Evolutionary conservation across 2,113 vertebrate genomes (phyloP), one percentile per base, ranked within the genome.

Genomic region (Brevimyrus niger): DNA sequence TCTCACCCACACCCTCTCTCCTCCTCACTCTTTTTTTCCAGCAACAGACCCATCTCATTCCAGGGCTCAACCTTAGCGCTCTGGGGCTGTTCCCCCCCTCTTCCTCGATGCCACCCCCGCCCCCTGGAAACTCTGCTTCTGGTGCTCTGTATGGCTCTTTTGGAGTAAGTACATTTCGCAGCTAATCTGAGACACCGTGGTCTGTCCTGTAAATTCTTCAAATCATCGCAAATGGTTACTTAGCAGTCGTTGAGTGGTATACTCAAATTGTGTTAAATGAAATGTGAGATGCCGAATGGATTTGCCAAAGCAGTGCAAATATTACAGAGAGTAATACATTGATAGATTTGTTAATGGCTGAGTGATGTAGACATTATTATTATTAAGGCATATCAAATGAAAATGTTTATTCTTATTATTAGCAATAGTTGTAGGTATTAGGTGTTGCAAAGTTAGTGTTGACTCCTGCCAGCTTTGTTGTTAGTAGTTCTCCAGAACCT

Each of bases 1-100:
- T 50, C 86, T 19, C 23, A 47, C 65, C 2, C n/a, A 69, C 89
- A 80, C 5, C 82, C 27, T 91, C n/a, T 91, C 53, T 76, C 10
- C 44, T n/a, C 13, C 8, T 15, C 47, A 38, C 48, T 0, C 0
- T 5, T 90, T 89, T 88, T 88, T 87, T 10, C 17, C 92, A 99
- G 98, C 92, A 98, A 92, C 97, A 98, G 91, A 97, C 97, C 17
- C 98, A 99, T 91, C 96, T 99, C 94, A 99, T 99, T 90, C 98
- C 98, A 0, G 97, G 98, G 11, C 95, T 99, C 17, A 99, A 99
- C 95, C 92, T 99, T 69, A 97, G 97, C 0, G 97, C 98, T 0
- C 96, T 99, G 0, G 98, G 98, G 5, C 97, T 99, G 48, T 99
- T 99, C 93, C 98, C 98, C 35, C 96, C 97, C 87, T 98, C 97